Evolutionary conservation across 2,888 invertebrate species (phyloP).

Genomic region (Aleiodes leptofemur): DNA sequence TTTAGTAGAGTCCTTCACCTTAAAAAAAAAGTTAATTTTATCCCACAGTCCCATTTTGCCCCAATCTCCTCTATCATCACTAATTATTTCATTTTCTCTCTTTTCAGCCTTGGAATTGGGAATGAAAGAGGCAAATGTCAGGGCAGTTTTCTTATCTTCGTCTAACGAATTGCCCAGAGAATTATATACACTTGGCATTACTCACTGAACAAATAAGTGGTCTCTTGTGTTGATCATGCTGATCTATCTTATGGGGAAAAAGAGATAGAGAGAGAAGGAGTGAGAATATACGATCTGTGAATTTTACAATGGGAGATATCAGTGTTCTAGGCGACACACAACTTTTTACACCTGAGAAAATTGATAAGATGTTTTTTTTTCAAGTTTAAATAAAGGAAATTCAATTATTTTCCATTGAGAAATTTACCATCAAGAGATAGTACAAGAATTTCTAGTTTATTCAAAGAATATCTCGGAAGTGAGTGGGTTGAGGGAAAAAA

Average conservation of each 20-base stretch:
- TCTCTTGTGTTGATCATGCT: conserved; percentile 5
- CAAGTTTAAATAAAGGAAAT: too few relatives aligned
- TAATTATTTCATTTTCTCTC: neutral
- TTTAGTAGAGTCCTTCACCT: too few relatives aligned
- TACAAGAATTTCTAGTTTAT: too few relatives aligned
- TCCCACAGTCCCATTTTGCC: too few relatives aligned
- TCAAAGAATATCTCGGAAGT: too few relatives aligned
- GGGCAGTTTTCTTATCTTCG: conserved; percentile 5
- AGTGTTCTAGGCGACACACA: neutral
- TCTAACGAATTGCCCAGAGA: conserved; percentile 1
- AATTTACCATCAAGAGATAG: too few relatives aligned
- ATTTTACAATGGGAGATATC: neutral
- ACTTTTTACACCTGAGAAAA: too few relatives aligned
- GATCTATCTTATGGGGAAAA: neutral
- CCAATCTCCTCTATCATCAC: neutral
- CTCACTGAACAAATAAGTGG: conserved; percentile 2
- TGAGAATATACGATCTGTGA: neutral
- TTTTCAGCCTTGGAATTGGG: neutral
- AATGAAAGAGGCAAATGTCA: neutral
- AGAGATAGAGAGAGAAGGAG: too few relatives aligned
- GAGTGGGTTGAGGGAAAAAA: too few relatives aligned
- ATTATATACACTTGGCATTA: conserved; percentile 14
- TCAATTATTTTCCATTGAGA: too few relatives aligned
- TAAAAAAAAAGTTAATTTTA: too few relatives aligned
- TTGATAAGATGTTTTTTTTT: too few relatives aligned